Percentiles rank a stretch among this genome's conserved stretches.
These are phyloP conservation scores for Leistus spinibarbis DNA, from an alignment of 2,888 invertebrate species.

Conservation along the genomic window DNA sequence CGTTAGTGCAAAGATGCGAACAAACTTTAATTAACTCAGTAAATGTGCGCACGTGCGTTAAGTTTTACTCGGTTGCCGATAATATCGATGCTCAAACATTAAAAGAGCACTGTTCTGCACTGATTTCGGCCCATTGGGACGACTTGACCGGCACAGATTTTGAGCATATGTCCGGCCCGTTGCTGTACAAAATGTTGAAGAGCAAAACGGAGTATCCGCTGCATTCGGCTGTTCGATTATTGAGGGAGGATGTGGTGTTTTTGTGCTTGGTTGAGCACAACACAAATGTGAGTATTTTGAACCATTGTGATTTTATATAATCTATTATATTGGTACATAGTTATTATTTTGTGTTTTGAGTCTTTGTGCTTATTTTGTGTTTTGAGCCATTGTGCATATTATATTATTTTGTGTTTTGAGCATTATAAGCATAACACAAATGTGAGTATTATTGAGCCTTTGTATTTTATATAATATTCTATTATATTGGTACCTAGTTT, in stretches of 20 bases:
- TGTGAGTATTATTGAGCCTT: no score
- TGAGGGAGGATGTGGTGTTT: conserved; percentile 93
- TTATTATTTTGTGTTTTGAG: no score
- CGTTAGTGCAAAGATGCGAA: conserved; percentile 81
- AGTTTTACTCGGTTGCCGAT: conserved; percentile 89
- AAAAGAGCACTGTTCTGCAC: conserved; percentile 84
- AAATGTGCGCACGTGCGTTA: conserved; percentile 68
- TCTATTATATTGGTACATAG: not conserved
- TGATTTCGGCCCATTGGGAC: conserved; percentile 94
- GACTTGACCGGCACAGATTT: conserved; percentile 84
- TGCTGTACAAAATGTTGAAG: conserved; percentile 90
- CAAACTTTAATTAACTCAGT: conserved; percentile 85
- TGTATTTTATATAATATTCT: no score
- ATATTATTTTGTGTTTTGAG: no score
- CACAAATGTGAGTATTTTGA: conserved; percentile 76
- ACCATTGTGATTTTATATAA: no score
- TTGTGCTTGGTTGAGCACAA: conserved; percentile 91
- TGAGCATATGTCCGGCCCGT: conserved; percentile 88
- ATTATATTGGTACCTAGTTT: no score
- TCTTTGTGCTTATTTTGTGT: no score
- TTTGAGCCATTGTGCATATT: no score
- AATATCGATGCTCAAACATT: conserved; percentile 83
- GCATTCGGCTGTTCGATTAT: conserved; percentile 85
- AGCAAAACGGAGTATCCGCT: conserved; percentile 86
- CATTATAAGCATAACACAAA: no score